Base-by-base conservation (phyloP, 2,113 vertebrate genomes). In the Pachypanchax playfairii region DNA sequence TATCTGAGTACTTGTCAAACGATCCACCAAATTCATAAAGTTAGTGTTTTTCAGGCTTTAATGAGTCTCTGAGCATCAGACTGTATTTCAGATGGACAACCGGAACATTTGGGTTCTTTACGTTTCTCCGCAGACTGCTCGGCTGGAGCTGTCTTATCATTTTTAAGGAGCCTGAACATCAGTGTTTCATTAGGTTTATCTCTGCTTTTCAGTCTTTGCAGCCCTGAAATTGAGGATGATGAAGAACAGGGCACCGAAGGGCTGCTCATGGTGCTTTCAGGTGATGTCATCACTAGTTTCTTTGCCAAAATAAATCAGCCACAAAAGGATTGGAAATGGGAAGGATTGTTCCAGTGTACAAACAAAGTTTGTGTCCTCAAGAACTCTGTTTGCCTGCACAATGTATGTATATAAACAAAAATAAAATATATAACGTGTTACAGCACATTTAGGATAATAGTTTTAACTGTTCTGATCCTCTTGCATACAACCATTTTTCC, bases 161-260 rank as follows among this genome's bases (percentile, higher is more conserved):
- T 55, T 20, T 15, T 3, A 44, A 9, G 42, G 53, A 58, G 41
- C n/a, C 59, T 22, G 33, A 68, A 35, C 6, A 4, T 43, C 35
- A 1, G 36, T 66, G 6, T 25, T 35, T 53, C 50, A 43, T 60
- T 69, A 44, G 1, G 15, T 71, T 68, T 53, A 68, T 78, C 66
- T 75, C 36, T 13, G 6, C 50, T 64, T 62, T 44, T 60, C 38
- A 21, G 49, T 36, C 20, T 62, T 31, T 66, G 36, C 18, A 11
- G 70, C 35, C 62, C 60, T 62, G 67, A 69, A 53, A 61, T 54
- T 59, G 58, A 68, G 50, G 29, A 61, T 10, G 72, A 79, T 73
- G 66, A 73, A 68, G 41, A 33, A 22, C 49, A 9, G 5, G 2
- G 15, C 17, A 65, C 56, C 65, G 35, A 28, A 8, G 2, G 18